phyloP scores from a whole-genome alignment of 2,888 invertebrate species.

The Dasypogon diadema region DNA sequence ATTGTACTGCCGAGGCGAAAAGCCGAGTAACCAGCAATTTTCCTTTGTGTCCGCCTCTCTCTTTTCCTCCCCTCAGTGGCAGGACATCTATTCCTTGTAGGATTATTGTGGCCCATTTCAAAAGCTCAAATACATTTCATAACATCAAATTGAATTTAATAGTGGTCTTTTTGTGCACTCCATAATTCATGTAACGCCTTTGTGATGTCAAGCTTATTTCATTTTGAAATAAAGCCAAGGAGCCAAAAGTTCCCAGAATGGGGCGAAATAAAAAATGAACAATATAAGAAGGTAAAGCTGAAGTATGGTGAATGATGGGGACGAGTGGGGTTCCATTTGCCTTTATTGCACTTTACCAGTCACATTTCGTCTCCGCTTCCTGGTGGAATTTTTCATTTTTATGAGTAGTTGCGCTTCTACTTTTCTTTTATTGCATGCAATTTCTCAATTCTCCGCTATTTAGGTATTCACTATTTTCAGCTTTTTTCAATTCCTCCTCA shows the following conservation, averaged over 20 bases:
- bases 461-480: too few species aligned
- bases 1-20: conserved; percentile 16
- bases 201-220: conserved; percentile 27
- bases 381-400: neutral
- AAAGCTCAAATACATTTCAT: conserved; percentile 25
- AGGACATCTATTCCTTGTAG: neutral
- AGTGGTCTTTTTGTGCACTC: conserved; percentile 26
- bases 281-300: conserved; percentile 11
- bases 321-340: conserved; percentile 21
- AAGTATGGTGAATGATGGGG: conserved; percentile 24
- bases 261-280: conserved; percentile 24
- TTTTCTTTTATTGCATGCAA: neutral
- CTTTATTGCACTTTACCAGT: conserved; percentile 27
- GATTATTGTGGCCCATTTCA: neutral
- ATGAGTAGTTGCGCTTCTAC: neutral
- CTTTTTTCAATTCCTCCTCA: too few species aligned
- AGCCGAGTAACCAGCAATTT: conserved; percentile 25
- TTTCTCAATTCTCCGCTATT: too few species aligned
- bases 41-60: conserved; percentile 8
- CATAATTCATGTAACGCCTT: conserved; percentile 30
- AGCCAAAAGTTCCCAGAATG: conserved; percentile 17
- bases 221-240: conserved; percentile 1
- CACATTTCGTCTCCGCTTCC: neutral
- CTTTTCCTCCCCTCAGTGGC: neutral
- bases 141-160: conserved; percentile 36